Evolutionary conservation across 2,888 invertebrate genomes (phyloP), one percentile per base, ranked within the genome.

Genomic region (Nemotelus nigrinus): DNA sequence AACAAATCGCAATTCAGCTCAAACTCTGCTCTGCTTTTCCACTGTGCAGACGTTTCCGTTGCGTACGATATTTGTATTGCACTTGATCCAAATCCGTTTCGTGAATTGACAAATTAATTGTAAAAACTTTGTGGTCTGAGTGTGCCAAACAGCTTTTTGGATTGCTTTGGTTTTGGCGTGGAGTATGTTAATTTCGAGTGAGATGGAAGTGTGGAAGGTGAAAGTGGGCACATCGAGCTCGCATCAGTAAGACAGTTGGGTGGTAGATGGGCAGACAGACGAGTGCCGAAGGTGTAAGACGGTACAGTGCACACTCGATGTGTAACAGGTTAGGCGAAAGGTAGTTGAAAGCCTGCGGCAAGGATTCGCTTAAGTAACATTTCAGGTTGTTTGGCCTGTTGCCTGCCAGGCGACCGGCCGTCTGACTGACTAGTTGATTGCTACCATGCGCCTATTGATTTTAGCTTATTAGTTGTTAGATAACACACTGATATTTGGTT

Each of bases 61-160:
- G 55, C 53, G 43, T 70, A 39, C 48, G 48, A 50, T 74, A 74
- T 74, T 74, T 74, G 60, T 41, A 74, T 60, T 74, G 74, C 74
- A 74, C 74, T 74, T 74, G 74, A 74, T 74, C 74, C 48, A 74
- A 74, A 60, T 74, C 63, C 60, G 47, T 50, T 60, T 74, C 43
- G 63, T 74, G 74, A 74, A 74, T 74, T 74, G 63, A 60, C 63
- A 63, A 74, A 74, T 60, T 60, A 74, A 50, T 60, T 60, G 63
- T 48, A 74, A 74, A 74, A 60, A 74, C 70, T 53, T 25, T 25
- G 25, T 25, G 25, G 25, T 25, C 25, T 25, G 25, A 25, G 44
- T 55, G 70, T 6, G 55, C 67, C 47, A 45, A 5, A 72, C 44
- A 43, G 58, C 25, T 25, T 25, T 25, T 25, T 25, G 25, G 25